phyloP scores from a whole-genome alignment of 92 coral and sea anemone species.

The Nematostella vectensis region DNA sequence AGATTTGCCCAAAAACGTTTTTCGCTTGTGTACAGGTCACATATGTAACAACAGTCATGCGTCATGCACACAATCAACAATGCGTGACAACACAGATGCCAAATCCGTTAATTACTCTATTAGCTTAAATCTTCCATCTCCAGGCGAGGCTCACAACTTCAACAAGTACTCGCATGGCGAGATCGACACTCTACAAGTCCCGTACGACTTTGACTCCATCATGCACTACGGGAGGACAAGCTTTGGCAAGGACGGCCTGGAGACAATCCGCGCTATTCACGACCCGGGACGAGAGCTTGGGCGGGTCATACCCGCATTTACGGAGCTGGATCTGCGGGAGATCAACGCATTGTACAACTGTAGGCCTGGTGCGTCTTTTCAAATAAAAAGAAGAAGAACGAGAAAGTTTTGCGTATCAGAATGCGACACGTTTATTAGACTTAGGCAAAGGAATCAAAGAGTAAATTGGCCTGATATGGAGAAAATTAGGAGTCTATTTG shows the following conservation, averaged over 20 bases:
- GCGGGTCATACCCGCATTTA: conserved; percentile 36
- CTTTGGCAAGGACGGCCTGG: conserved; percentile 45
- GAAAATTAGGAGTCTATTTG: no score
- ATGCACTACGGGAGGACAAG: conserved; percentile 64
- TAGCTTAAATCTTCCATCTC: no score
- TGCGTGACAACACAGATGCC: no score
- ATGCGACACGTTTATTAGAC: no score
- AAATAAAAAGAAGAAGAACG: background rate
- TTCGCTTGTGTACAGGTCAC: no score
- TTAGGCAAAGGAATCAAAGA: no score
- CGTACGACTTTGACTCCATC: conserved; percentile 58
- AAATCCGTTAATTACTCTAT: no score
- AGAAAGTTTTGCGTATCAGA: background rate
- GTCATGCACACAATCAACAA: no score
- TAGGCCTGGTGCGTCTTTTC: conserved; percentile 24
- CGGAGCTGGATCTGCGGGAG: conserved; percentile 47
- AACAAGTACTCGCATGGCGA: conserved; percentile 47
- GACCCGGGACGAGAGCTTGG: conserved; percentile 41
- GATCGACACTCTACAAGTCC: conserved; percentile 44
- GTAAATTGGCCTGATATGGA: no score
- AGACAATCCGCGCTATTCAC: conserved; percentile 48
- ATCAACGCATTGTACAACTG: conserved; percentile 60
- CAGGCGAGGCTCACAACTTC: conserved; percentile 62
- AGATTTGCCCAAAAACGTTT: no score
- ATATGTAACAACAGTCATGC: no score